phyloP scores from a whole-genome alignment of 1,140 invertebrate genomes.

The Lordiphosa collinella region DNA sequence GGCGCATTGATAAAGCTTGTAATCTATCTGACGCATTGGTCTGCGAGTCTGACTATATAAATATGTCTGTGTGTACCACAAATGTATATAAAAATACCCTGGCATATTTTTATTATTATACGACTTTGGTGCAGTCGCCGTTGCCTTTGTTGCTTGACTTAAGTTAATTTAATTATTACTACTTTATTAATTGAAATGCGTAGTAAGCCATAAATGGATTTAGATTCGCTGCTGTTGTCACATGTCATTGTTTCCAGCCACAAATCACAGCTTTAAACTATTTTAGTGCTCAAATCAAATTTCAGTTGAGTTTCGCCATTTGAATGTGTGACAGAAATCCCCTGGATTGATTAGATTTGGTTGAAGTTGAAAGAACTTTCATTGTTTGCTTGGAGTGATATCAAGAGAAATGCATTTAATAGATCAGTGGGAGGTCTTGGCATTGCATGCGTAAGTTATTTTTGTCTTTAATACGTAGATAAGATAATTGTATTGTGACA shows the following conservation, averaged over 20 bases:
- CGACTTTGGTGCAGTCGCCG: constrained; percentile 26
- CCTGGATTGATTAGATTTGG: no score
- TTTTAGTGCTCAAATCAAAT: constrained; percentile 11
- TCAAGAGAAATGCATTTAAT: constrained; percentile 32
- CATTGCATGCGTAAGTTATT: constrained; percentile 54
- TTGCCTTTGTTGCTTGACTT: constrained; percentile 2
- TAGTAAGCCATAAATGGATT: constrained; percentile 40
- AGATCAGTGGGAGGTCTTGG: constrained; percentile 61
- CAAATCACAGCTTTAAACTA: constrained; percentile 7
- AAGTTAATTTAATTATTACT: constrained; percentile 71
- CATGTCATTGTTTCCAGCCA: constrained; percentile 1
- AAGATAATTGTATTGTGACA: background rate
- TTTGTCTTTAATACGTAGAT: background rate
- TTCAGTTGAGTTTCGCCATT: constrained; percentile 40
- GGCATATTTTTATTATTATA: constrained; percentile 35
- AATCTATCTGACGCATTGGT: constrained; percentile 57
- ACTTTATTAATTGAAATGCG: constrained; percentile 71
- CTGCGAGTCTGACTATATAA: constrained; percentile 33
- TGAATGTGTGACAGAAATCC: constrained; percentile 1
- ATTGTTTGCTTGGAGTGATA: background rate
- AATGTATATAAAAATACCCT: background rate
- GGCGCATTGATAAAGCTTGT: constrained; percentile 54
- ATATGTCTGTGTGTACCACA: no score
- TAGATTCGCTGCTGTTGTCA: constrained; percentile 14
- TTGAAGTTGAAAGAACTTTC: no score